phyloP scores from a whole-genome alignment of 2,888 invertebrate genomes.

The Leucophenga montana region DNA sequence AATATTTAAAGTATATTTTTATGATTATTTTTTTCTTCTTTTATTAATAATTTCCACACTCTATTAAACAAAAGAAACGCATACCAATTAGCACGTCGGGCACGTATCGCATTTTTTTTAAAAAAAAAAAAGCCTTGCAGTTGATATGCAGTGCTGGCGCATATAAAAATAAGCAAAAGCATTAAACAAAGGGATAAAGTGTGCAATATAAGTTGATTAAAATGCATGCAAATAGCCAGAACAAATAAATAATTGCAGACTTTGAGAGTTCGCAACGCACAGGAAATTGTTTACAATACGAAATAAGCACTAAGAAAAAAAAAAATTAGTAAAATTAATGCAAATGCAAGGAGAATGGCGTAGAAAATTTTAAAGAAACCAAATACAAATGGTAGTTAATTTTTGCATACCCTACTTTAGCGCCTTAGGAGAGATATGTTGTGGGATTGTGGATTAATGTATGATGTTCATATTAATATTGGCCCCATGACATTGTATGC shows the following conservation, averaged over 20 bases:
- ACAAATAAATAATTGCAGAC: conserved; percentile 33
- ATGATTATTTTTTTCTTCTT: not conserved
- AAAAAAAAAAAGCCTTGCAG: too few relatives aligned
- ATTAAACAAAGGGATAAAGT: conserved; percentile 33
- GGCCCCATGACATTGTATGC: too few relatives aligned
- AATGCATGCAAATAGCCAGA: conserved; percentile 36
- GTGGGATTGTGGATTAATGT: too few relatives aligned
- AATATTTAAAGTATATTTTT: conserved; percentile 5
- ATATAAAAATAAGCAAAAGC: conserved; percentile 36
- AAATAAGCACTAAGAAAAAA: conserved; percentile 31
- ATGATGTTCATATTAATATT: too few relatives aligned
- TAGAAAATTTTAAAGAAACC: not conserved
- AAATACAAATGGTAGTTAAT: conserved; percentile 26
- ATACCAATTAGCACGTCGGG: conserved; percentile 12
- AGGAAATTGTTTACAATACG: conserved; percentile 62
- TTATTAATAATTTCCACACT: not conserved
- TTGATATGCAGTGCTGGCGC: too few relatives aligned
- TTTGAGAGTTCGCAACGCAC: conserved; percentile 36
- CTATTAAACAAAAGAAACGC: not conserved
- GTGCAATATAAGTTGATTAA: conserved; percentile 35
- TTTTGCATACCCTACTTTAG: not conserved
- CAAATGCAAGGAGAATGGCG: conserved; percentile 10
- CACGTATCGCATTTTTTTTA: conserved; percentile 1
- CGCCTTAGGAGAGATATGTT: too few relatives aligned
- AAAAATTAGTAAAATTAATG: conserved; percentile 13